A percentile compares a stretch with the other conserved stretches of the same genome.
These are phyloP conservation scores for Athene noctua DNA, from an alignment of 2,113 vertebrate species.

Conservation along the genomic window DNA sequence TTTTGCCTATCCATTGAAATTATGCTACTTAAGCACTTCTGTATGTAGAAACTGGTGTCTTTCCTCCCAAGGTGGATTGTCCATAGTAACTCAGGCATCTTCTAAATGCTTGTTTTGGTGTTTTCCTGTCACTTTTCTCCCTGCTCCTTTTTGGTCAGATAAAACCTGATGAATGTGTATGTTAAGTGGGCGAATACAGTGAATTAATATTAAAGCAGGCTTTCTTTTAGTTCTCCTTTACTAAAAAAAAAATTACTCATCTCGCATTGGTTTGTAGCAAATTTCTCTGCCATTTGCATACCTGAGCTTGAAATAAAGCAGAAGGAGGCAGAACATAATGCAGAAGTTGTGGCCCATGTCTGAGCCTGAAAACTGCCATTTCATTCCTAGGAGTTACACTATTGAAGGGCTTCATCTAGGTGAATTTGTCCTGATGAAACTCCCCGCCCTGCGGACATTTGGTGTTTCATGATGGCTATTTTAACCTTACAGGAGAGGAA, in stretches of 20 bases:
- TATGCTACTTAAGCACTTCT: accelerated
- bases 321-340: not conserved
- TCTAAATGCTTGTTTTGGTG: not conserved
- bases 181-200: not conserved
- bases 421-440: not conserved
- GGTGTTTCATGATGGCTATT: not conserved
- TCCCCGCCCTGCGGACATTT: not conserved
- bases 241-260: not conserved
- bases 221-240: not conserved
- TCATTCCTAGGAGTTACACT: not conserved
- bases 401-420: not conserved
- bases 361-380: not conserved
- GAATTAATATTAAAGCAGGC: not conserved
- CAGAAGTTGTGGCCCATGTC: not conserved
- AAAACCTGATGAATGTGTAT: not conserved
- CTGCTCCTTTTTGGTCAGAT: not conserved
- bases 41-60: not conserved
- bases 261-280: not conserved
- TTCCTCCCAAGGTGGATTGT: not conserved
- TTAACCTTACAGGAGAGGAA: not conserved
- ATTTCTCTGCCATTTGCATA: not conserved
- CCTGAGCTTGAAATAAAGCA: not conserved
- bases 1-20: not conserved
- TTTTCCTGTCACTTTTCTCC: not conserved
- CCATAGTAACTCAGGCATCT: not conserved